phyloP scores from a whole-genome alignment of 2,888 invertebrate genomes.

The Coenonympha glycerion region DNA sequence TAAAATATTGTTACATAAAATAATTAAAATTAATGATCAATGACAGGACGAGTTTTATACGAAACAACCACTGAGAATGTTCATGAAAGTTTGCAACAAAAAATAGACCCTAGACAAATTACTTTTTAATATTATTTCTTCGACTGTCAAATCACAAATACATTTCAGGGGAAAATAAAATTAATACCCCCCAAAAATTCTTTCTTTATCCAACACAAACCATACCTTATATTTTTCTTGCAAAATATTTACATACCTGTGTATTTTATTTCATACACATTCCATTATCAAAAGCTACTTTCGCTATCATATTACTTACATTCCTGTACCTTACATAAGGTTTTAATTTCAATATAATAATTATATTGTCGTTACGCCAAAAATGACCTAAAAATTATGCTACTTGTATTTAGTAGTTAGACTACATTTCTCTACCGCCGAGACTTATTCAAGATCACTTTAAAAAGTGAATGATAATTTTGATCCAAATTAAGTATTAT shows the following conservation, averaged over 20 bases:
- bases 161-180: too few species aligned
- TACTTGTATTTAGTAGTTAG: slow-evolving; percentile 46
- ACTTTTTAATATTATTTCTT: background rate
- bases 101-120: background rate
- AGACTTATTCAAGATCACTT: slow-evolving; percentile 15
- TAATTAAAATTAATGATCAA: background rate
- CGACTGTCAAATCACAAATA: too few species aligned
- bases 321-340: slow-evolving; percentile 20
- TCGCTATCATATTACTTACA: slow-evolving; percentile 28
- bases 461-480: background rate
- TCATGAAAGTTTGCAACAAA: background rate
- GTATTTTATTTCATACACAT: slow-evolving; percentile 13
- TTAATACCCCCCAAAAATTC: too few species aligned
- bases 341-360: slow-evolving; percentile 15
- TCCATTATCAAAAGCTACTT: slow-evolving; percentile 36
- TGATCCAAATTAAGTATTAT: too few species aligned
- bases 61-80: background rate
- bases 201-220: too few species aligned
- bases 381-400: slow-evolving; percentile 31
- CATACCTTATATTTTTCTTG: too few species aligned
- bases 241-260: slow-evolving; percentile 7
- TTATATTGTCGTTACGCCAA: slow-evolving; percentile 27
- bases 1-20: background rate
- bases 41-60: background rate
- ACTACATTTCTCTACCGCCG: slow-evolving; percentile 47